Base-by-base conservation (phyloP, 2,888 invertebrate genomes). In the Apamea epomidion region DNA sequence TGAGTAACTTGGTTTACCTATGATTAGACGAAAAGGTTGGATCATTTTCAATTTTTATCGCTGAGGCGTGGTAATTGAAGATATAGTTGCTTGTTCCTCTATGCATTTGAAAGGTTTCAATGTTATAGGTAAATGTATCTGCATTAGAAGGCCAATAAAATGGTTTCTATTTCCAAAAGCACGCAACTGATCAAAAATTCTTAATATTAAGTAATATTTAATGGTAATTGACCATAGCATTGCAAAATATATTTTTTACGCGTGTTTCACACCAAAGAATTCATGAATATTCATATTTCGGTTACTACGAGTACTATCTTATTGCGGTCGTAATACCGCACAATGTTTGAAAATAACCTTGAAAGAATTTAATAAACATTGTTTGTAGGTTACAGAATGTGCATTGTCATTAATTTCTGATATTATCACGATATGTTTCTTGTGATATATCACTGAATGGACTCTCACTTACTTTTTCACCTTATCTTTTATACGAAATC, bases 1-100 rank as follows among this genome's bases (percentile, higher is more conserved):
- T 88, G 86, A 91, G 89, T 80, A 86, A 81, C 81, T 88, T 5
- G 69, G 65, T 83, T 81, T 85, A n/a, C n/a, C n/a, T n/a, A 75
- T 76, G 72, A 87, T 73, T 82, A 45, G 21, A 58, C 75, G 42
- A 74, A 80, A 81, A 78, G 71, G 81, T 82, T 86, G 29, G 54
- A 87, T 82, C 80, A 72, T 84, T 88, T 82, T 75, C 3, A 58
- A 69, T 87, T 84, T 82, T 77, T 65, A 73, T 78, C 76, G 85
- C 77, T 80, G 74, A 69, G 21, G 73, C 68, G 68, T 80, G 67
- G 73, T 78, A 78, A 84, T 81, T 80, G 58, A 74, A 80, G 80
- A 77, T 74, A 80, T 78, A 25, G 45, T 76, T 64, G 58, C 18
- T 79, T 69, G 2, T 60, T 12, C 18, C n/a, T 72, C 25, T 65